Conservation (phyloP, 2,797 vertebrate species). For the Alca torda region DNA sequence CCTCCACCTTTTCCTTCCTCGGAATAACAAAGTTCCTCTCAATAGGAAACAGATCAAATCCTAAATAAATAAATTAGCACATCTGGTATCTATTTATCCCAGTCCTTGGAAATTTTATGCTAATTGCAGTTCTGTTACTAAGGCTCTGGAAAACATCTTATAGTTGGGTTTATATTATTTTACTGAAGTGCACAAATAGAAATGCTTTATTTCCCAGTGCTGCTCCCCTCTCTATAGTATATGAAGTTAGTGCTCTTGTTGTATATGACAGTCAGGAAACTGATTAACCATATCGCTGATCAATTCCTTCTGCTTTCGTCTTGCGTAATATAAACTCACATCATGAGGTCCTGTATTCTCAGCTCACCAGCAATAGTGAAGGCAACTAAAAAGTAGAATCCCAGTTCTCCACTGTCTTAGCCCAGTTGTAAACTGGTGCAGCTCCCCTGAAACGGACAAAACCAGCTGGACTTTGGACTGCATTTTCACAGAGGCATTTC, state of each 20-base stretch:
- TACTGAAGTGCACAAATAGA: not conserved
- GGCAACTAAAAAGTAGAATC: not conserved
- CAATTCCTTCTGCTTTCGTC: not conserved
- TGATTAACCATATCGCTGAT: not conserved
- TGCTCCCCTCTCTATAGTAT: not conserved
- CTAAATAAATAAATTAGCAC: conserved; percentile 24
- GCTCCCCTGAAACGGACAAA: not conserved
- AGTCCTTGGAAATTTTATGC: conserved; percentile 10
- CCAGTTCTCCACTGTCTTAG: not conserved
- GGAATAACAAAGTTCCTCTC: not conserved
- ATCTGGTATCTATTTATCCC: conserved; percentile 38
- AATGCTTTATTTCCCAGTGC: not conserved
- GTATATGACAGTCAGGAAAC: not conserved
- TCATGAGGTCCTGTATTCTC: not conserved
- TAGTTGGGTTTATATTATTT: not conserved
- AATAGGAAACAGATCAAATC: conserved; percentile 16
- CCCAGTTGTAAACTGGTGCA: not conserved
- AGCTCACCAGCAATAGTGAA: not conserved
- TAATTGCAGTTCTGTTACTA: conserved; percentile 21
- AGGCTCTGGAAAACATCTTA: conserved; percentile 17
- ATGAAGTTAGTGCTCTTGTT: not conserved
- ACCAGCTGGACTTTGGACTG: not conserved
- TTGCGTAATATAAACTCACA: not conserved
- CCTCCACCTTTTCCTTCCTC: not conserved
- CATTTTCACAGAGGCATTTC: not conserved